Percentiles rank a stretch among this genome's conserved stretches.
phyloP scores from a whole-genome alignment of 2,797 vertebrate species.

The Ataeniobius toweri region DNA sequence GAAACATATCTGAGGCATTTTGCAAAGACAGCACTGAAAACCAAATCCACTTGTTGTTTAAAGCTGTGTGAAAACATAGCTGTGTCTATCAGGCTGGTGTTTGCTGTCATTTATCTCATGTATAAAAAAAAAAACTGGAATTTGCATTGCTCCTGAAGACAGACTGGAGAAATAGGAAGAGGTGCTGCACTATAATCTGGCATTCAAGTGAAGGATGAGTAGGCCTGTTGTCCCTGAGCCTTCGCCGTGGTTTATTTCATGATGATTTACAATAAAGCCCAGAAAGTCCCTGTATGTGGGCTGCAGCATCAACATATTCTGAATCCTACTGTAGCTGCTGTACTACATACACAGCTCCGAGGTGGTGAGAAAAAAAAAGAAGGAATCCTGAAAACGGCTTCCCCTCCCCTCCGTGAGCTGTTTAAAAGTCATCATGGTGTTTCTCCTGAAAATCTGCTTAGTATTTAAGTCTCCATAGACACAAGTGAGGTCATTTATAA shows the following conservation, averaged over 20 bases:
- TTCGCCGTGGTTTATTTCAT: slow-evolving; percentile 61
- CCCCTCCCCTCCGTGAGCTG: slow-evolving; percentile 9
- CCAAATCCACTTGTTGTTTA: slow-evolving; percentile 16
- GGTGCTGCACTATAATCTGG: slow-evolving; percentile 38
- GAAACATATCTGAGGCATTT: slow-evolving; percentile 29
- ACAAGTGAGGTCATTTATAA: background rate
- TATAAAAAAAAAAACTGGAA: background rate
- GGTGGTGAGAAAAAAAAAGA: slow-evolving; percentile 21
- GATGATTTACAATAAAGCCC: slow-evolving; percentile 61
- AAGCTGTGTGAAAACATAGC: slow-evolving; percentile 11
- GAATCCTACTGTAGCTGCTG: slow-evolving; percentile 53
- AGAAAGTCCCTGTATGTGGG: slow-evolving; percentile 58
- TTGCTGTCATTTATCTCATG: slow-evolving; percentile 20
- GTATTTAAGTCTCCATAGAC: background rate
- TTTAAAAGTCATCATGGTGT: slow-evolving; percentile 11
- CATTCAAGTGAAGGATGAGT: slow-evolving; percentile 46
- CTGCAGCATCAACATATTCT: slow-evolving; percentile 67
- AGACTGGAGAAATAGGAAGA: slow-evolving; percentile 24
- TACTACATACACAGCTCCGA: slow-evolving; percentile 33
- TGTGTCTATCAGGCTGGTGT: background rate
- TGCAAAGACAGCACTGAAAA: slow-evolving; percentile 10
- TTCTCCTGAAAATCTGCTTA: slow-evolving; percentile 17
- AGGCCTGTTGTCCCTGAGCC: slow-evolving; percentile 52
- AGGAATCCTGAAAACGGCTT: slow-evolving; percentile 22
- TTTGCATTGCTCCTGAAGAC: background rate